These are phyloP conservation scores for Brachionus calyciflorus DNA, from an alignment of 1,140 invertebrate genomes.

Conservation along the genomic window DNA sequence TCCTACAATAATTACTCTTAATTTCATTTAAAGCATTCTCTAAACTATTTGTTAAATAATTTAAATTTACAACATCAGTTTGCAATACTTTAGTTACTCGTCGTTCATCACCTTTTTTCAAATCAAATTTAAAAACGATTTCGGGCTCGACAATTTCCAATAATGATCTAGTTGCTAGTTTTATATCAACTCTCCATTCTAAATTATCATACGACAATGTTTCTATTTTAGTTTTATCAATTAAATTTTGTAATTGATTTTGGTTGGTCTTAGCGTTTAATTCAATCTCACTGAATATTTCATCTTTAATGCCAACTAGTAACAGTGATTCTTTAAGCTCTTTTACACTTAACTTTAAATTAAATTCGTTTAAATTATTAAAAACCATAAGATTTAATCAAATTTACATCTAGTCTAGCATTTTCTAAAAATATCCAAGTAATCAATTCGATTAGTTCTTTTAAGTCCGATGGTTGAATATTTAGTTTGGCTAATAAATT, in stretches of 20 bases:
- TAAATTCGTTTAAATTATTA: not conserved
- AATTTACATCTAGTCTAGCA: not conserved
- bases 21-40: constrained; percentile 37
- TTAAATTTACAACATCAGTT: constrained; percentile 45
- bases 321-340: constrained; percentile 10
- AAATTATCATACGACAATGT: constrained; percentile 7
- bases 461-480: constrained; percentile 10
- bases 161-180: constrained; percentile 5
- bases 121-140: constrained; percentile 21
- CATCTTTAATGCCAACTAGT: constrained; percentile 10
- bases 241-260: constrained; percentile 12
- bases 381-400: not conserved
- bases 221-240: constrained; percentile 13
- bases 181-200: constrained; percentile 41
- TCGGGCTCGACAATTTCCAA: not conserved
- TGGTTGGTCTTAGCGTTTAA: not conserved
- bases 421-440: not conserved
- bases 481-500: constrained; percentile 10
- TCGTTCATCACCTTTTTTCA: not conserved
- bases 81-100: not conserved
- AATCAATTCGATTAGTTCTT: constrained; percentile 35
- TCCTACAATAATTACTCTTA: constrained; percentile 8
- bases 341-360: constrained; percentile 25
- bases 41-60: constrained; percentile 29
- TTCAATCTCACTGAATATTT: not conserved